These are phyloP conservation scores for Glossosoma conforme DNA, from an alignment of 1,140 invertebrate genomes.

Conservation along the genomic window DNA sequence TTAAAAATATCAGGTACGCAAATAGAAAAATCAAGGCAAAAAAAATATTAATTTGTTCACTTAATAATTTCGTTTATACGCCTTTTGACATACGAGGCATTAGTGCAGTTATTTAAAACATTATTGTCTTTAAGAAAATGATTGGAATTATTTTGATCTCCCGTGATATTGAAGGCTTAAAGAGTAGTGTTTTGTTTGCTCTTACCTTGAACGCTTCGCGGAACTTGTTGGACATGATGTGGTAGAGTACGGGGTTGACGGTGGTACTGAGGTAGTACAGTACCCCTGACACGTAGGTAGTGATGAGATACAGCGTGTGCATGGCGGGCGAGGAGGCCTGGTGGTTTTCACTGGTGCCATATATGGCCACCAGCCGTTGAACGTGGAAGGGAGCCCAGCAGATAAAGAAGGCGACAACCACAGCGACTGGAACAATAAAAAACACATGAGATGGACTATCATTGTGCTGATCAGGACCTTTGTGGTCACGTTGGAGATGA, in stretches of 20 bases:
- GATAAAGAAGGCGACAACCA: slow-evolving; percentile 89
- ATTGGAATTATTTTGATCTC: no score
- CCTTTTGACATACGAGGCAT: no score
- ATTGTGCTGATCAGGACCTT: no score
- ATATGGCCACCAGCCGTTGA: slow-evolving; percentile 73
- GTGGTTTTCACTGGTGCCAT: slow-evolving; percentile 49
- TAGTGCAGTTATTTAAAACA: no score
- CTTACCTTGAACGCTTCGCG: slow-evolving; percentile 75
- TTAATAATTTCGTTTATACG: no score
- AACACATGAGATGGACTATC: no score
- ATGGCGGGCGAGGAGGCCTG: slow-evolving; percentile 36
- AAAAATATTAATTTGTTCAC: neutral
- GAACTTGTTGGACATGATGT: slow-evolving; percentile 85
- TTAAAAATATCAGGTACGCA: no score
- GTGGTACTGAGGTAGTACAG: slow-evolving; percentile 70
- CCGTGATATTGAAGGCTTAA: no score
- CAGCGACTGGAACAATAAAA: slow-evolving; percentile 68
- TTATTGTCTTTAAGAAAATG: no score
- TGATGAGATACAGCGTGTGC: slow-evolving; percentile 53
- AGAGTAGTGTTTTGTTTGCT: no score
- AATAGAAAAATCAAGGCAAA: neutral
- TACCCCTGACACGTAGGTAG: slow-evolving; percentile 66
- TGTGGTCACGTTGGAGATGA: no score
- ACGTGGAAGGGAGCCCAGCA: slow-evolving; percentile 95
- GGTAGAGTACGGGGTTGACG: slow-evolving; percentile 80